Percentiles rank a stretch among this genome's conserved stretches.
These are phyloP conservation scores for Mus musculus DNA, from an alignment of 2,113 vertebrate genomes.

Conservation along the genomic window GRCm39 chrX:65920001-65920500, in stretches of 20 bases:
- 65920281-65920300: neutral
- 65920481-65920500: neutral
- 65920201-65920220: neutral
- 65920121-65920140: too few relatives aligned
- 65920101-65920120: neutral
- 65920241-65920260: neutral
- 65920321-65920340: neutral
- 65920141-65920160: too few relatives aligned
- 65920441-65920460: neutral
- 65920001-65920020: neutral
- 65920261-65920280: neutral
- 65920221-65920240: too few relatives aligned
- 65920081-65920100: too few relatives aligned
- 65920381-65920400: too few relatives aligned
- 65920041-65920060: neutral
- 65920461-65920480: neutral
- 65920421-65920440: neutral
- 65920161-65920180: too few relatives aligned
- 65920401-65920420: neutral
- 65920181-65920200: neutral
- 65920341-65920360: neutral
- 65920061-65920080: neutral
- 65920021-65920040: neutral
- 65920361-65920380: neutral
- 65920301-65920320: neutral